Evolutionary conservation across 2,888 invertebrate genomes (phyloP).

Genomic region (Torymus tubicola): DNA sequence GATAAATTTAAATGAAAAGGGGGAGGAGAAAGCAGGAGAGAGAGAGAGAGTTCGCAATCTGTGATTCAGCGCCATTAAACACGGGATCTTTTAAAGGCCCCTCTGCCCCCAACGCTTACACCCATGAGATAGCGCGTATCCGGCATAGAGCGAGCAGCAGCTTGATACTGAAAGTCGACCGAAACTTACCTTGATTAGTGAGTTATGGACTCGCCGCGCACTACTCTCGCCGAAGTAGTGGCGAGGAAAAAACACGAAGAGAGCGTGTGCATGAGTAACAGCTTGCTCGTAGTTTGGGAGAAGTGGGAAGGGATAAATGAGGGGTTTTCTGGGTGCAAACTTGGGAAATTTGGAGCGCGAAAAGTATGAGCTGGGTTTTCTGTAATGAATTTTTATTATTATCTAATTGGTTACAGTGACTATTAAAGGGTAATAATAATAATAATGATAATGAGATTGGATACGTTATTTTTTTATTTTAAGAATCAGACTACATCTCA

Average conservation of each 20-base stretch:
- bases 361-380: no score
- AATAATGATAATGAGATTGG: no score
- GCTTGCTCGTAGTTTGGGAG: conserved; percentile 15
- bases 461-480: no score
- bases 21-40: conserved; percentile 7
- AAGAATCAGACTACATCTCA: no score
- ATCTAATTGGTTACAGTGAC: no score
- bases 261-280: conserved; percentile 23
- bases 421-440: no score
- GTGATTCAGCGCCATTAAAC: conserved; percentile 77
- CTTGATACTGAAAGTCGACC: conserved; percentile 39
- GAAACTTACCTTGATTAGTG: conserved; percentile 50
- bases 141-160: conserved; percentile 44
- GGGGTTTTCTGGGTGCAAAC: no score
- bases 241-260: conserved; percentile 18
- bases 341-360: no score
- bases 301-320: background rate
- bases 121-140: conserved; percentile 57
- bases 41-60: conserved; percentile 70
- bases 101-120: conserved; percentile 52
- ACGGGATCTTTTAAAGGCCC: conserved; percentile 72
- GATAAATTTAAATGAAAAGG: conserved; percentile 72
- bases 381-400: no score
- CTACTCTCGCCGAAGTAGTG: background rate
- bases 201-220: conserved; percentile 47